Conservation (phyloP, 2,113 vertebrate genomes). For the Vanacampus margaritifer region DNA sequence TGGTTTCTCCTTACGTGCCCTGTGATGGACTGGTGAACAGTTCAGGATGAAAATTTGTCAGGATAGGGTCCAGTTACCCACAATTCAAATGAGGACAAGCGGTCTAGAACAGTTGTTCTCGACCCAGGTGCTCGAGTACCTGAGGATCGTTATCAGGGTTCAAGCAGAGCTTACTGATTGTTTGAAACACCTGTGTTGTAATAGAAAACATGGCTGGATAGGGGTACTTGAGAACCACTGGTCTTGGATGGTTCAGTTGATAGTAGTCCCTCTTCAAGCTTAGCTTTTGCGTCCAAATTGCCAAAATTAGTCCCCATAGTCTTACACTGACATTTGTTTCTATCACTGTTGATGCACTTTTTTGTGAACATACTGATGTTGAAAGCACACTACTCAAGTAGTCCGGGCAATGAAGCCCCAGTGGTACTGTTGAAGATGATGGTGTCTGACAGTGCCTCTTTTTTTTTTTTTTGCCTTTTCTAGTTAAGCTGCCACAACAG, state of each 20-base stretch:
- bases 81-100: too few relatives aligned
- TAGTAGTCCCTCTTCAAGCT: not conserved
- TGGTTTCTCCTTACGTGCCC: too few relatives aligned
- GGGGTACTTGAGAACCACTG: too few relatives aligned
- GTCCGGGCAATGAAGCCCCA: not conserved
- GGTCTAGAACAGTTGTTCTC: too few relatives aligned
- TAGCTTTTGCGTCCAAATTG: constrained; percentile 32
- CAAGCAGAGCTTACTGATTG: too few relatives aligned
- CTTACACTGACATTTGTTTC: not conserved
- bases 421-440: not conserved
- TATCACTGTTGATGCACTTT: not conserved
- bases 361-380: not conserved
- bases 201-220: too few relatives aligned
- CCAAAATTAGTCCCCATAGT: not conserved
- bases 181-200: too few relatives aligned
- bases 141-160: too few relatives aligned
- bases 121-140: too few relatives aligned
- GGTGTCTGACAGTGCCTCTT: not conserved
- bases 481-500: not conserved
- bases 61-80: too few relatives aligned
- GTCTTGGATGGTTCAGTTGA: not conserved
- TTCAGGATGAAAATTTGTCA: too few relatives aligned
- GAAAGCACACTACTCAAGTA: not conserved
- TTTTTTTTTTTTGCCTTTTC: not conserved
- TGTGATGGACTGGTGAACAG: too few relatives aligned